Conservation (phyloP, 2,888 invertebrate genomes). For the Octodonta nipae region DNA sequence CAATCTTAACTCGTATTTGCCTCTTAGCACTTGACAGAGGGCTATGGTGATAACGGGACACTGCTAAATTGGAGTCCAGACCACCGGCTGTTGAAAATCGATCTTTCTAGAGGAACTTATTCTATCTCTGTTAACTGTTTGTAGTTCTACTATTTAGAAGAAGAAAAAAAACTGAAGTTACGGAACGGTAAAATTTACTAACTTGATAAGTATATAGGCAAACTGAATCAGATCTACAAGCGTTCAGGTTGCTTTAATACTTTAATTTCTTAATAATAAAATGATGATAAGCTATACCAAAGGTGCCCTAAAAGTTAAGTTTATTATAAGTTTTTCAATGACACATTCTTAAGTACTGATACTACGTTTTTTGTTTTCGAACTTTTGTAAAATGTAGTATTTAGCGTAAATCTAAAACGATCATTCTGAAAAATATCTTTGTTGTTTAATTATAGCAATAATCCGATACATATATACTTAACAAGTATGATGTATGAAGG, state of each 20-base stretch:
- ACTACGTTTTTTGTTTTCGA: conserved; percentile 15
- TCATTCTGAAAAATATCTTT: conserved; percentile 16
- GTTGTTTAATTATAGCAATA: conserved; percentile 31
- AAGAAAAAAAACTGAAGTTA: too few species aligned
- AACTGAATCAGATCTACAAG: conserved; percentile 20
- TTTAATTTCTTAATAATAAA: conserved; percentile 24
- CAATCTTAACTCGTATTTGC: conserved; percentile 70
- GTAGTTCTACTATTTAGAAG: conserved; percentile 30
- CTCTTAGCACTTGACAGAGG: conserved; percentile 57
- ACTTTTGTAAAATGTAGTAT: conserved; percentile 26
- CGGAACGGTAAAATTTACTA: conserved; percentile 26
- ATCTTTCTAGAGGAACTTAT: conserved; percentile 20
- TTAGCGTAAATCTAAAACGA: conserved; percentile 9
- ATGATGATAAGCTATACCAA: conserved; percentile 66
- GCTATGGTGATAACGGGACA: conserved; percentile 37
- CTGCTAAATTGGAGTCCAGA: conserved; percentile 23
- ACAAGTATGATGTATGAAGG: conserved; percentile 20
- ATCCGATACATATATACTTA: conserved; percentile 26
- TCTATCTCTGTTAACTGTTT: conserved; percentile 33
- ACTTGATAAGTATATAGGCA: conserved; percentile 30
- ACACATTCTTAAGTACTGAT: not conserved
- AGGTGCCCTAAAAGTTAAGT: conserved; percentile 66
- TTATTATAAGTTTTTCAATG: too few species aligned
- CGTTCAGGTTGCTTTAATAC: conserved; percentile 20
- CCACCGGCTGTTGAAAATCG: conserved; percentile 13